Percentiles rank a stretch among this genome's conserved stretches.
Evolutionary conservation across 2,797 vertebrate species (phyloP).

Genomic region (Neopelma chrysocephalum): DNA sequence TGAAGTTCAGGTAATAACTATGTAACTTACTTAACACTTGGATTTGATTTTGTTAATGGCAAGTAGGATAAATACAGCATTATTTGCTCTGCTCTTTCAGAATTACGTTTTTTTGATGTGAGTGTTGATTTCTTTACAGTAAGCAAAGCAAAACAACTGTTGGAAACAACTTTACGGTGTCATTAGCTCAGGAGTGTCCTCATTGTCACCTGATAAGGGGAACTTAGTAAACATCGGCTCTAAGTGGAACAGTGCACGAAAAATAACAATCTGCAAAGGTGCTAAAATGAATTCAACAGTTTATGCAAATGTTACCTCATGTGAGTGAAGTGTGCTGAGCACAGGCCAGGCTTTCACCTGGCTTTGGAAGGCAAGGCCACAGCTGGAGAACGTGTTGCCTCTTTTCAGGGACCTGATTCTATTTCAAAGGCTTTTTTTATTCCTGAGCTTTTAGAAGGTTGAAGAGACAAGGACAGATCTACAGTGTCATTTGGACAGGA

Average conservation of each 20-base stretch:
- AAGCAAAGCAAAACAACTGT: background rate
- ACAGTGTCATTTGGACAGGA: background rate
- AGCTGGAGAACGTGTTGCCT: background rate
- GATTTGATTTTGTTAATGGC: background rate
- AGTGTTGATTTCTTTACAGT: background rate
- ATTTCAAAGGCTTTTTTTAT: background rate
- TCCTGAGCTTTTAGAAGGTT: background rate
- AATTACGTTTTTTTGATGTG: background rate
- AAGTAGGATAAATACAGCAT: background rate
- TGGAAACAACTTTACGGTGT: background rate
- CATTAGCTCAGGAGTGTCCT: background rate
- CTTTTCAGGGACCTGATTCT: background rate
- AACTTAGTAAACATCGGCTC: background rate
- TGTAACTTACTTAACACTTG: background rate
- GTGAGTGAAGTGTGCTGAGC: background rate
- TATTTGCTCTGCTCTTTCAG: background rate
- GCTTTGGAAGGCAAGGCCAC: background rate
- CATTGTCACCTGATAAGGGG: background rate
- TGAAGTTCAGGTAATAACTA: background rate
- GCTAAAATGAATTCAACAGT: background rate
- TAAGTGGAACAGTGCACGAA: background rate
- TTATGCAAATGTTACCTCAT: background rate
- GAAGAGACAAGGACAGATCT: background rate
- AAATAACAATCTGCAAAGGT: background rate
- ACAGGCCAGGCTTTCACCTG: background rate